Base-by-base conservation (phyloP, 2,797 vertebrate species). In the Dendrocincla tyrannina region DNA sequence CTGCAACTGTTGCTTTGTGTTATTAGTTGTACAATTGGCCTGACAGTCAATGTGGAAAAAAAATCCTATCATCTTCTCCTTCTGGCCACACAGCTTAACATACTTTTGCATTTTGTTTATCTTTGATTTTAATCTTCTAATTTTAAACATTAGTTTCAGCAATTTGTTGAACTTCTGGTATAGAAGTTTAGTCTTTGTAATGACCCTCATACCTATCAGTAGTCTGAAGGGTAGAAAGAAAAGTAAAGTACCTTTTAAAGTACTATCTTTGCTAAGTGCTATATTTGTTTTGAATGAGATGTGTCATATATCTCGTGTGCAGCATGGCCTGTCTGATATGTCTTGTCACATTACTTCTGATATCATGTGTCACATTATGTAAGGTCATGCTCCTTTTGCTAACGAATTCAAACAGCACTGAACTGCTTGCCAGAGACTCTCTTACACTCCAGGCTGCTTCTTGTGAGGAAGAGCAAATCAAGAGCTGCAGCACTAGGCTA, bases 331-430 rank as follows among this genome's bases (percentile, higher is more conserved):
- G 83, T 93, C 81, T 95, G 91, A 91, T 95, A 69, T 20, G 52
- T 93, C 94, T 95, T 93, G 93, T 95, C 93, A 81, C 78, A 96
- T 97, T 95, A 89, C 37, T 93, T 88, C 69, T 81, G 53, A 95
- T 91, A 69, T 95, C 81, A 80, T 78, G 69, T 93, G 95, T 95
- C 96, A 95, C 88, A 79, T 97, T 94, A 97, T 78, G 47, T 95
- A 95, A 94, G 94, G 95, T 96, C 93, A 74, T 64, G 80, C 28
- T 88, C 58, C 91, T 96, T 95, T 83, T 95, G 94, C 84, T 91
- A 95, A 50, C 89, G 70, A 69, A 88, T 79, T 85, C 73, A 68
- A 89, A 50, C 53, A 63, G 47, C 60, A 66, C 37, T 30, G 74
- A 93, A 62, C n/a, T 70, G 41, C 53, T 80, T 79, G 39, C 59